Base-by-base conservation (phyloP, 2,888 invertebrate species). In the Diarsia rubi region DNA sequence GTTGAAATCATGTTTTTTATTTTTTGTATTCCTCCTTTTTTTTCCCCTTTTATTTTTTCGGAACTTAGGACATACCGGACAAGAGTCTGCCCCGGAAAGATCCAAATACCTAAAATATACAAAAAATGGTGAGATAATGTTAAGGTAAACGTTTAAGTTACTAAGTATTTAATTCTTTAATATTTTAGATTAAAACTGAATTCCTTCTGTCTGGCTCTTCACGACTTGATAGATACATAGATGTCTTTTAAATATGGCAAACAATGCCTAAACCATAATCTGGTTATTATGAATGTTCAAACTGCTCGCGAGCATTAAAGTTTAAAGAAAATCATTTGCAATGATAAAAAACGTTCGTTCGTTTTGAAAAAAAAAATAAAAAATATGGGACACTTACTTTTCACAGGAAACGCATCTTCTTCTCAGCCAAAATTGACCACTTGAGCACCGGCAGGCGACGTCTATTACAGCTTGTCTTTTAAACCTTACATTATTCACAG, bases 331-430 rank as follows among this genome's bases (percentile, higher is more conserved):
- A 37, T 8, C 6, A 37, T 37, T 8, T 37, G 37, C 37, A 37
- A 8, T 37, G n/a, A n/a, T n/a, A n/a, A n/a, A n/a, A n/a, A n/a
- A n/a, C n/a, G n/a, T n/a, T n/a, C n/a, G n/a, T n/a, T n/a, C n/a
- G n/a, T n/a, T n/a, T n/a, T n/a, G n/a, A n/a, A n/a, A n/a, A n/a
- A n/a, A n/a, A n/a, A n/a, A n/a, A n/a, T n/a, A n/a, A n/a, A n/a
- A n/a, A n/a, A n/a, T n/a, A n/a, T n/a, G 37, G 37, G 37, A 37
- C 37, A 37, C 65, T 66, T 42, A 68, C 66, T 21, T 31, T 19
- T 69, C 44, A n/a, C 68, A 69, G 16, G 68, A 4, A 8, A 69
- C 2, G 44, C 69, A 69, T 31, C 1, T 16, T 16, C 0, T n/a
- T 24, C 5, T n/a, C 49, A 49, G n/a, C 49, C 49, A n/a, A n/a